Evolutionary conservation across 2,888 invertebrate species (phyloP), one percentile per base, ranked within the genome.

Genomic region (Hyalella azteca): DNA sequence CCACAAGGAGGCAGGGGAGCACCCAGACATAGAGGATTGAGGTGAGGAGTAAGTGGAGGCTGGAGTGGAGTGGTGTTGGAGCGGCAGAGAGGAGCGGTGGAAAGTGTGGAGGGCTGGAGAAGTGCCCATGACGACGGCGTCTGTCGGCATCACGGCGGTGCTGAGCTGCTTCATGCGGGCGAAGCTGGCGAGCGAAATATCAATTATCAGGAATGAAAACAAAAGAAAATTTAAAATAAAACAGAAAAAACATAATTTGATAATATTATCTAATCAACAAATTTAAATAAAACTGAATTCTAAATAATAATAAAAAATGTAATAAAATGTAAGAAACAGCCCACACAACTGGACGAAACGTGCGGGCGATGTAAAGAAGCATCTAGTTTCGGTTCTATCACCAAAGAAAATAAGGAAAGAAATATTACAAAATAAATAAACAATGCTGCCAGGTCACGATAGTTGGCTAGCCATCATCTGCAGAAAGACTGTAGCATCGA

Each of bases 81-180:
- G 29, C 3, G 36, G 29, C 26, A 29, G 29, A 36, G 60, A 60
- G 3, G 29, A 11, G 22, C 11, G 36, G 7, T 40, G 41, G 19
- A 45, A 41, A n/a, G 73, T 73, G 66, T 66, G 66, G 73, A 73
- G 73, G n/a, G 45, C 1, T 40, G 75, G 9, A 7, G 40, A 29
- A 1, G 75, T 75, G 15, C 75, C 75, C 29, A 75, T 15, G 13
- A 75, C 75, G 36, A 75, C 75, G 9, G 40, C 75, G 5, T 41
- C 75, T 5, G 41, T 15, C 22, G 75, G 36, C 45, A 75, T 5
- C 22, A 75, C n/a, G 13, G 26, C 75, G 29, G 26, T 45, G 45
- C 75, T 75, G 22, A 75, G 40, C 22, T 75, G 40, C 45, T 75
- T 75, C n/a, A 75, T n/a, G 40, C 75, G 75, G 26, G 13, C 15